Conservation (phyloP, 2,113 vertebrate species). For the Rhynchomys soricoides region DNA sequence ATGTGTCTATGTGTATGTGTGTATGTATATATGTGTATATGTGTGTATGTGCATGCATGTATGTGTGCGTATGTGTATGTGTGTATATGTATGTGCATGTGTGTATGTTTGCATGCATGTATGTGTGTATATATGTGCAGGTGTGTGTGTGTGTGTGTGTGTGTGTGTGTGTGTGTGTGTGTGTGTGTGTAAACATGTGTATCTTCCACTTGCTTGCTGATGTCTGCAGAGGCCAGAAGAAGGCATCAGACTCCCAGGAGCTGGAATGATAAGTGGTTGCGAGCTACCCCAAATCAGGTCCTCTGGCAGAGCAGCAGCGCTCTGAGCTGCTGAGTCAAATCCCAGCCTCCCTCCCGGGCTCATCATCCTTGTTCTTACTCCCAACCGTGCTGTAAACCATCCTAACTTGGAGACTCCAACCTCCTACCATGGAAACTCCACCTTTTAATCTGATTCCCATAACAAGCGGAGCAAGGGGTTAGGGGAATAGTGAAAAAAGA, state of each 20-base stretch:
- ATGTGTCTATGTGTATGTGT: too few relatives aligned
- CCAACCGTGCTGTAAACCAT: background rate
- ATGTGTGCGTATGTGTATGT: too few relatives aligned
- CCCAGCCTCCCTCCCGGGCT: background rate
- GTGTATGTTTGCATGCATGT: too few relatives aligned
- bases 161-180: background rate
- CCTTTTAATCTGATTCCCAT: background rate
- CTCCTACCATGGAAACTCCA: background rate
- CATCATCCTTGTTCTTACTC: background rate
- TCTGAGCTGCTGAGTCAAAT: background rate
- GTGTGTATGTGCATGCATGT: too few relatives aligned
- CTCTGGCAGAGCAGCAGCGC: background rate
- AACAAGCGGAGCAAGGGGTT: fast-evolving
- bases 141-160: background rate
- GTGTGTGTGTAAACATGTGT: background rate
- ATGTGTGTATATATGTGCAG: background rate
- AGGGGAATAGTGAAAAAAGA: too few relatives aligned
- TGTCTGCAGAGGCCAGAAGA: background rate
- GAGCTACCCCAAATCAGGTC: background rate
- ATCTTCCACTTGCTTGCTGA: background rate
- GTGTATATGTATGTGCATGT: too few relatives aligned
- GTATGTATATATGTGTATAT: too few relatives aligned
- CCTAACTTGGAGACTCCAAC: background rate
- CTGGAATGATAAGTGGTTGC: background rate
- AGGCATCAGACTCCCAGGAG: background rate